Base-by-base conservation (phyloP, 2,113 vertebrate species). In the Solea solea region DNA sequence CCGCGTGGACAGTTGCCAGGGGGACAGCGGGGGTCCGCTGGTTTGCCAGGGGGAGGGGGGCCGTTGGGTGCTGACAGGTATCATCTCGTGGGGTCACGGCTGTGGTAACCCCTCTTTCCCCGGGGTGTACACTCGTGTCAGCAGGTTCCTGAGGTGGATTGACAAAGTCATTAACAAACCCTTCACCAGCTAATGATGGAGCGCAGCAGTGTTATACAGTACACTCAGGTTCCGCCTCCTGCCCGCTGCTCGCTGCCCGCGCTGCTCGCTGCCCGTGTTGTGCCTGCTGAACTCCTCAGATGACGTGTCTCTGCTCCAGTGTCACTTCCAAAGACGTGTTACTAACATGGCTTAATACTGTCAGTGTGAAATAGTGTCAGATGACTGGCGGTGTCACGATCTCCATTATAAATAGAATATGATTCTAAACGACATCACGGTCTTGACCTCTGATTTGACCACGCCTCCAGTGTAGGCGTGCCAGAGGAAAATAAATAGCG, bases 41-140 rank as follows among this genome's bases (percentile, higher is more conserved):
- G 94, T 94, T 77, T 97, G 96, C 67, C 95, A 95, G 83, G 93
- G 83, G 9, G 69, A 93, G 61, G 88, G 85, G 0, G 95, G 94
- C 5, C 94, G 82, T 11, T 96, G 95, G 95, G 90, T 94, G 57
- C 94, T 96, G 72, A 89, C 94, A 21, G 95, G 95, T 11, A 86
- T 97, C 80, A 96, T 96, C 67, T 96, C 95, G 14, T 97, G 95
- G 96, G 95, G 95, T 25, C 95, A 96, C 0, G 95, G 96, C 59
- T 97, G 95, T 42, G 95, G 96, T 8, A 90, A 93, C 70, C 95
- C 95, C 48, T 91, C 93, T n/a, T 97, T 93, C 3, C 96, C 96
- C 0, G 96, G 96, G 4, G 95, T 96, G 46, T 97, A 96, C 88
- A 96, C 95, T 2, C 94, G 94, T 34, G 95, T 97, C 69, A 95